Evolutionary conservation across 2,888 invertebrate genomes (phyloP).

Genomic region (Philereme transversata): DNA sequence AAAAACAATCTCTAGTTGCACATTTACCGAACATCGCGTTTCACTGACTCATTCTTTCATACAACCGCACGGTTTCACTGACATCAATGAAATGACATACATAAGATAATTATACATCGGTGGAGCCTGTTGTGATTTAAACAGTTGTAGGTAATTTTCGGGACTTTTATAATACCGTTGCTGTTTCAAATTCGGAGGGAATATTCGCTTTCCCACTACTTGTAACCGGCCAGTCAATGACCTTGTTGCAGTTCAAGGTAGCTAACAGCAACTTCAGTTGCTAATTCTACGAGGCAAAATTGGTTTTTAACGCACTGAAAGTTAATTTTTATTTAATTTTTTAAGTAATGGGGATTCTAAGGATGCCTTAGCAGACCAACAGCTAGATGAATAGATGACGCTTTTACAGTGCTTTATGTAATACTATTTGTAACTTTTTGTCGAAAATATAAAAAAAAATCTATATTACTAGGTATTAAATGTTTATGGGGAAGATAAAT

Average conservation of each 20-base stretch:
- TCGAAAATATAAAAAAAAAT: no score
- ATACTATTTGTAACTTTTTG: no score
- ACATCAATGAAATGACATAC: conserved; percentile 67
- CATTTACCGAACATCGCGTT: conserved; percentile 25
- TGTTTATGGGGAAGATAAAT: no score
- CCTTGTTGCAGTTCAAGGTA: conserved; percentile 13
- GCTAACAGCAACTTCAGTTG: neutral
- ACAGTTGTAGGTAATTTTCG: conserved; percentile 32
- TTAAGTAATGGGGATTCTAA: no score
- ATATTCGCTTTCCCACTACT: neutral
- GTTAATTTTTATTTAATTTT: no score
- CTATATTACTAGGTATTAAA: no score
- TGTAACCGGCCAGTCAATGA: conserved; percentile 12
- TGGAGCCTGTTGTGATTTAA: conserved; percentile 46
- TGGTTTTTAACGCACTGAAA: no score
- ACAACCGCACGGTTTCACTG: conserved; percentile 55
- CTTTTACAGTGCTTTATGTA: no score
- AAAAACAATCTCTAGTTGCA: conserved; percentile 30
- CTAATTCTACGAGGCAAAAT: no score
- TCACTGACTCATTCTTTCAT: conserved; percentile 46
- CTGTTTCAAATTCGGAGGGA: conserved; percentile 1
- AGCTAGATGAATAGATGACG: no score
- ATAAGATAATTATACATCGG: conserved; percentile 11
- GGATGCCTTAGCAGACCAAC: no score
- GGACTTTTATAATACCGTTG: conserved; percentile 10